Conservation (phyloP, 2,888 invertebrate species). For the Stenichneumon culpator region DNA sequence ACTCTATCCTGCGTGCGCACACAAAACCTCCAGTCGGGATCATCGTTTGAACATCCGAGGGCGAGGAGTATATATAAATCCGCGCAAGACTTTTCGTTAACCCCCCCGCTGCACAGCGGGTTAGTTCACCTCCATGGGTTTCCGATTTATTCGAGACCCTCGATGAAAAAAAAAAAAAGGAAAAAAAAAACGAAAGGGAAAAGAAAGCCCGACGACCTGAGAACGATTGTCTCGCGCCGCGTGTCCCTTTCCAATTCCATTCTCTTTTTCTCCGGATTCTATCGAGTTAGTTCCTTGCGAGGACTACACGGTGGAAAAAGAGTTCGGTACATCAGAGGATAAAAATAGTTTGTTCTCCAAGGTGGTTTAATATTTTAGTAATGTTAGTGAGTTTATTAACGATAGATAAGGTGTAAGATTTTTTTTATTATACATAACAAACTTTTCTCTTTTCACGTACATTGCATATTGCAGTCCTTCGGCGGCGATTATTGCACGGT, state of each 20-base stretch:
- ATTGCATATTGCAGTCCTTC: too few species aligned
- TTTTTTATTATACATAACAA: background rate
- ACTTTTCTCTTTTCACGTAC: too few species aligned
- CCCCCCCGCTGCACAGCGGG: constrained; percentile 58
- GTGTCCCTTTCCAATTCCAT: background rate
- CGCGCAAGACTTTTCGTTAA: constrained; percentile 57
- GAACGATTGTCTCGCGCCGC: constrained; percentile 10
- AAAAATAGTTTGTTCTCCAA: too few species aligned
- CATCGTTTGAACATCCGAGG: constrained; percentile 33
- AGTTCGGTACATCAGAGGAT: too few species aligned
- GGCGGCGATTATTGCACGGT: too few species aligned
- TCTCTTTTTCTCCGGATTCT: background rate
- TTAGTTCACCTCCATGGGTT: constrained; percentile 43
- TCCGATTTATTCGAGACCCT: constrained; percentile 45
- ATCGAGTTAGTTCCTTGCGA: constrained; percentile 1
- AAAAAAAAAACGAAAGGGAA: constrained; percentile 2
- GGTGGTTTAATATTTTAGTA: too few species aligned
- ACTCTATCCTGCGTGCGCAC: constrained; percentile 68
- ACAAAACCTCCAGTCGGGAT: constrained; percentile 32
- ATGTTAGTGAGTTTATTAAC: too few species aligned
- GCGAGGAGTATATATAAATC: constrained; percentile 4
- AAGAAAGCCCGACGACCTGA: constrained; percentile 1
- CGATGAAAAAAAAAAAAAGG: constrained; percentile 35
- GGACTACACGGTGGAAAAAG: background rate
- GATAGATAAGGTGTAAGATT: too few species aligned